These are phyloP conservation scores for Eudyptes chrysolophus DNA, from an alignment of 2,113 vertebrate species.

Conservation along the genomic window DNA sequence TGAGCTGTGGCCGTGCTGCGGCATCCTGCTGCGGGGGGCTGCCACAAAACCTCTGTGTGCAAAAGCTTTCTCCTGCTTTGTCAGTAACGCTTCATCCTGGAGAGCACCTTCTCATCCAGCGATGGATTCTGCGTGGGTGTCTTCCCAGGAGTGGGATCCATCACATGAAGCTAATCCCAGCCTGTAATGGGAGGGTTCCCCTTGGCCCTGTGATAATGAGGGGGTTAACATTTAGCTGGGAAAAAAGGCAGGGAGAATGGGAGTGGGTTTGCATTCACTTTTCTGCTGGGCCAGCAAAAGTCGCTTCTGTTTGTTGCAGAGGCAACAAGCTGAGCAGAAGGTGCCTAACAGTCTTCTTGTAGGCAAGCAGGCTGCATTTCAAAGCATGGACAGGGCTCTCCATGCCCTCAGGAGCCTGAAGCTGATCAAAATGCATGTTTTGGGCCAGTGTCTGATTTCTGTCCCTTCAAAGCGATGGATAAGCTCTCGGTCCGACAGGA, in stretches of 20 bases:
- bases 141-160: neutral
- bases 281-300: neutral
- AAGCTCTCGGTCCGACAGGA: neutral
- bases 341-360: fast-evolving
- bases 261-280: neutral
- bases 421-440: neutral
- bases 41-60: neutral
- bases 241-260: neutral
- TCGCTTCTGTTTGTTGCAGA: neutral
- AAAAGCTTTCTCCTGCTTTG: neutral
- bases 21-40: neutral
- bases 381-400: neutral
- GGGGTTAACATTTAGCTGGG: neutral
- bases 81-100: neutral
- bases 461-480: neutral
- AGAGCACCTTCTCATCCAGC: neutral
- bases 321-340: neutral
- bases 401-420: neutral
- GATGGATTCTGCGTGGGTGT: fast-evolving
- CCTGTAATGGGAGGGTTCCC: neutral
- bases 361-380: neutral
- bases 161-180: neutral
- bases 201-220: neutral
- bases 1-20: neutral
- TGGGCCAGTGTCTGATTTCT: neutral